Evolutionary conservation across 2,888 invertebrate genomes (phyloP).

Genomic region (Eupeodes latifasciatus): DNA sequence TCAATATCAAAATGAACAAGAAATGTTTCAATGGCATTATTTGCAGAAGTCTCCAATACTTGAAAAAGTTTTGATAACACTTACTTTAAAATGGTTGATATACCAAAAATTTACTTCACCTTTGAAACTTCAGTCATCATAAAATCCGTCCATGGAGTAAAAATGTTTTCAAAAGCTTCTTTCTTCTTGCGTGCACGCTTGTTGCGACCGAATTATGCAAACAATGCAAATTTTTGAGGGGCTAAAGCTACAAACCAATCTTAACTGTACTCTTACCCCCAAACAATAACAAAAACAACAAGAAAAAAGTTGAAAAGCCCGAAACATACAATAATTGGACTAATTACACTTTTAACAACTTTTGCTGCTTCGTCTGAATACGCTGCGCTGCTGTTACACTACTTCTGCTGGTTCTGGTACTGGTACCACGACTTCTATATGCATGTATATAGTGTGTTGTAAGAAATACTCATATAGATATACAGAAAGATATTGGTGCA

Average conservation of each 20-base stretch:
- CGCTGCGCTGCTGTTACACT: not conserved
- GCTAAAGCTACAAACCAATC: slow-evolving; percentile 43
- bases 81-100: too few species aligned
- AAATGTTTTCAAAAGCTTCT: slow-evolving; percentile 26
- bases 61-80: too few species aligned
- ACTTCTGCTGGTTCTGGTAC: not conserved
- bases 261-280: slow-evolving; percentile 28
- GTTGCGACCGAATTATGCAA: slow-evolving; percentile 66
- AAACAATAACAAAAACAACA: slow-evolving; percentile 33
- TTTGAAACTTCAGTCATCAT: not conserved
- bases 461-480: not conserved
- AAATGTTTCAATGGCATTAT: too few species aligned
- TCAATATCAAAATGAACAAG: too few species aligned
- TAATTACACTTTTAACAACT: slow-evolving; percentile 76
- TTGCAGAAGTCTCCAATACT: too few species aligned
- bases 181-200: slow-evolving; percentile 61
- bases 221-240: slow-evolving; percentile 58
- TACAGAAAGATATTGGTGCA: not conserved
- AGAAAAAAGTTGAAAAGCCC: slow-evolving; percentile 40
- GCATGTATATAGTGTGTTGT: not conserved
- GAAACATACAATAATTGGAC: slow-evolving; percentile 76
- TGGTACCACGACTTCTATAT: not conserved
- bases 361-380: slow-evolving; percentile 54
- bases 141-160: slow-evolving; percentile 15
- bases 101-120: not conserved